These are phyloP conservation scores for Tetrao urogallus DNA, from an alignment of 2,113 vertebrate species.

Conservation along the genomic window DNA sequence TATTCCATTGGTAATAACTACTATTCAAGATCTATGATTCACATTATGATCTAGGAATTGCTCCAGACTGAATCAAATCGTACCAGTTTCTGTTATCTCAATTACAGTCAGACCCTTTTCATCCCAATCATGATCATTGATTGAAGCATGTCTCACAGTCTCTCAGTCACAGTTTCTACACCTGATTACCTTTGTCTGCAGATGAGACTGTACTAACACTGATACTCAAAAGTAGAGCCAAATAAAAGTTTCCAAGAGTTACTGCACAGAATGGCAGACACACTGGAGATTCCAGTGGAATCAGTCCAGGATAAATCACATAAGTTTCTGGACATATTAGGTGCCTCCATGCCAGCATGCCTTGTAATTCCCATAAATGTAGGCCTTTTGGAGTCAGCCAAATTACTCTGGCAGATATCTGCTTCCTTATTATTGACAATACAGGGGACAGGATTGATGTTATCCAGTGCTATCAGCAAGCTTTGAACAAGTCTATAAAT, in stretches of 20 bases:
- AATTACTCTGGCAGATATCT: slow-evolving; percentile 34
- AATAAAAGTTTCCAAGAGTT: neutral
- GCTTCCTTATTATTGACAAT: neutral
- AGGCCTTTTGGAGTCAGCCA: neutral
- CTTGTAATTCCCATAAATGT: slow-evolving; percentile 38
- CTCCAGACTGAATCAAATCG: neutral
- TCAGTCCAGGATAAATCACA: slow-evolving; percentile 28
- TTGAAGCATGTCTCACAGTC: neutral
- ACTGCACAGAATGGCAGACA: neutral
- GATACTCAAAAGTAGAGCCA: neutral
- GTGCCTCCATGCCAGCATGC: neutral
- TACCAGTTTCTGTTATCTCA: neutral
- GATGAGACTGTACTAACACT: neutral
- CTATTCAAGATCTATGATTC: neutral
- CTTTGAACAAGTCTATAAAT: neutral
- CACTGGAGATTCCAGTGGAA: slow-evolving; percentile 19
- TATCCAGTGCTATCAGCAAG: slow-evolving; percentile 16
- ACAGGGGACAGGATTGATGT: neutral
- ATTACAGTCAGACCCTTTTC: neutral
- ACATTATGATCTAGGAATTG: neutral
- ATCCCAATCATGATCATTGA: neutral
- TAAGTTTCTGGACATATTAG: neutral
- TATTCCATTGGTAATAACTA: neutral
- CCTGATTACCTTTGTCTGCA: neutral
- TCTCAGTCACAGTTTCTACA: neutral